Base-by-base conservation (phyloP, 1,140 invertebrate species). In the Apis laboriosa region DNA sequence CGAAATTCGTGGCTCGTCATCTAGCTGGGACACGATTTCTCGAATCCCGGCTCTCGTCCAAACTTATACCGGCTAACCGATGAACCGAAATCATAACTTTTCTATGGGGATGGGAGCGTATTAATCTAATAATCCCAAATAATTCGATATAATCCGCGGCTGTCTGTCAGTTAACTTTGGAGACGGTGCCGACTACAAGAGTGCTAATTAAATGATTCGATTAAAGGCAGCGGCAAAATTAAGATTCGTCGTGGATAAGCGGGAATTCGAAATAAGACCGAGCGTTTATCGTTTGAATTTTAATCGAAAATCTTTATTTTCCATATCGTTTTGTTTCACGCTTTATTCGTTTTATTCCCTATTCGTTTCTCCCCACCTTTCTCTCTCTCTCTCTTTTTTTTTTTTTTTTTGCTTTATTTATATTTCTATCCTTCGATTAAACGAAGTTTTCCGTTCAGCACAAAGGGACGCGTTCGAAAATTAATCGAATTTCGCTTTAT, bases 141-240 rank as follows among this genome's bases (percentile, higher is more conserved):
- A 92, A 92, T 90, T 90, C 84, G 86, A 92, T 92, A 87, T 87
- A 90, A 92, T 92, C 88, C 85, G 88, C 77, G 90, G 90, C 89
- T 80, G 86, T 87, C 87, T 86, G 91, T 88, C 91, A 86, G 86
- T 92, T 92, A 92, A 92, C 91, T 92, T 90, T 90, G 77, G 84
- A 88, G 89, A 90, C 86, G 83, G 79, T 86, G 85, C 84, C 72
- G 81, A 81, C 71, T 88, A 91, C 89, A 92, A 92, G 91, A 89
- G 90, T 82, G 90, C 86, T 92, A 93, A 93, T 93, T 92, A 90
- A 92, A 90, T 90, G 90, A 93, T 93, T 93, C 86, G 88, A 93
- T 93, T 92, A 93, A 80, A 91, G 77, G 88, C 88, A 43, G 81
- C 72, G 83, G 86, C 24, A 88, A 64, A 93, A 93, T 91, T 91